Base-by-base conservation (phyloP, 1,140 invertebrate genomes). In the Mamestra configurata region DNA sequence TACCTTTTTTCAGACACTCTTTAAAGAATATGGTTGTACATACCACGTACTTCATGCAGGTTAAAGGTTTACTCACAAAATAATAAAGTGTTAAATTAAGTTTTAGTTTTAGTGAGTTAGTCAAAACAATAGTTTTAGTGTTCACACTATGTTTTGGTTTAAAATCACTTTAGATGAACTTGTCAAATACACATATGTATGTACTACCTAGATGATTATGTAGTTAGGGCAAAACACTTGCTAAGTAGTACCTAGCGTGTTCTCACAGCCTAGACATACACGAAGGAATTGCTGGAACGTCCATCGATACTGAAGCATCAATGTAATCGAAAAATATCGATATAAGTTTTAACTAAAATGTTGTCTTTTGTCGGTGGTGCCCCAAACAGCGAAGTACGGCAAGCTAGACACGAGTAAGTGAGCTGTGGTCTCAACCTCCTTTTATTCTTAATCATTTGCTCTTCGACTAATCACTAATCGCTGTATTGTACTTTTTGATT, bases 341-440 rank as follows among this genome's bases (percentile, higher is more conserved):
- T 84, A 86, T 89, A 90, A 86, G 82, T 92, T 90, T 89, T 93
- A 94, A 94, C 82, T 88, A 90, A 92, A 93, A 79, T 93, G 82
- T 96, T 95, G 90, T 95, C 92, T 96, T 95, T 96, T 96, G 94
- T 95, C 95, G 94, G 95, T 95, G 93, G 91, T 95, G 93, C 92
- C 90, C 88, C 91, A 95, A 93, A 95, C 95, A 96, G 95, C 92
- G 93, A 91, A 94, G 92, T 94, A 93, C 95, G 94, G 93, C 94
- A 94, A 94, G 93, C 94, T 95, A 92, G 91, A 94, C 79, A 90
- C 88, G 86, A 94, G 93, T 95, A 95, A 95, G 95, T 96, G 95
- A 96, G 95, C 95, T 95, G 95, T 96, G 95, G 95, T 96, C 95
- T 95, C 94, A 93, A 95, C 89, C 89, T 91, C 85, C 90, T 92